These are phyloP conservation scores for Maccullochella peelii DNA, from an alignment of 2,113 vertebrate genomes.

Conservation along the genomic window DNA sequence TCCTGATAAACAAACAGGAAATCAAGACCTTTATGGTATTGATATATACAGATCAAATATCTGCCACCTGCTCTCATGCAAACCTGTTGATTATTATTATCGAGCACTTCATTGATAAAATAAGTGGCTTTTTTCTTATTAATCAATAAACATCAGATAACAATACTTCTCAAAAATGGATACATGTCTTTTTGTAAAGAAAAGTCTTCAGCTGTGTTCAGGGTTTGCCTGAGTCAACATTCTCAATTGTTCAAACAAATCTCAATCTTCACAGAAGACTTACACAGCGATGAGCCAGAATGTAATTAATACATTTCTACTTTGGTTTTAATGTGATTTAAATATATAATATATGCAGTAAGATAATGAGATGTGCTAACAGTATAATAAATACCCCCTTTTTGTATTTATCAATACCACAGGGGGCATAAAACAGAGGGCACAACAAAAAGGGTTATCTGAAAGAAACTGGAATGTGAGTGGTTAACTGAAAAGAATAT, in stretches of 20 bases:
- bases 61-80: background rate
- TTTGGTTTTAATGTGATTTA: no score
- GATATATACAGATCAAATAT: background rate
- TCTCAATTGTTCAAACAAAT: background rate
- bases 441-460: no score
- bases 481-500: no score
- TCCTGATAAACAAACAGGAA: background rate
- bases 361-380: background rate
- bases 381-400: background rate
- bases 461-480: no score
- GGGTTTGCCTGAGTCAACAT: background rate
- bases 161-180: background rate
- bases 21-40: background rate
- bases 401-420: no score
- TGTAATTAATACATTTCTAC: no score
- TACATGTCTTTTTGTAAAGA: background rate
- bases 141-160: background rate
- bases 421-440: no score
- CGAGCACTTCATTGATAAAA: background rate
- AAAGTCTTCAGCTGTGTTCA: background rate
- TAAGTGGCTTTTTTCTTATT: background rate
- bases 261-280: background rate
- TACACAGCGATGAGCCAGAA: background rate
- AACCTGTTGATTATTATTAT: background rate
- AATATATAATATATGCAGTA: background rate